Conservation (phyloP, 2,113 vertebrate species). For the Pteronura brasiliensis region DNA sequence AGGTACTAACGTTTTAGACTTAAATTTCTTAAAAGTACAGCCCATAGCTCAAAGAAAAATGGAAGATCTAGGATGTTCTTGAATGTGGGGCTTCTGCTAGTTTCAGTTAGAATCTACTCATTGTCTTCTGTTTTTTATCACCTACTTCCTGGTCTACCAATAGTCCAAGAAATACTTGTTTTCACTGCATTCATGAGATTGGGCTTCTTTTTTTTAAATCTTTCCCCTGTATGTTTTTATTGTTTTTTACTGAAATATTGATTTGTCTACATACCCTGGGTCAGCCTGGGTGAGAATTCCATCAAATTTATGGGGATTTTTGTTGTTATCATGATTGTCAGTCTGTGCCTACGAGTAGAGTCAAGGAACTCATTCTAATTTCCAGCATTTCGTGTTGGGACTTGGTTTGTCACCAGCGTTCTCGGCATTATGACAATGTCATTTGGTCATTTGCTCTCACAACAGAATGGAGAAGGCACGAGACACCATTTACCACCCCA, state of each 20-base stretch:
- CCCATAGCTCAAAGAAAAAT: background rate
- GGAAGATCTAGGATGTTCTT: background rate
- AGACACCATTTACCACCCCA: rapidly evolving
- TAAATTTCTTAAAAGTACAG: background rate
- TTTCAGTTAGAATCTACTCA: background rate
- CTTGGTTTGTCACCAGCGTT: background rate
- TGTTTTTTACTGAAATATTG: conserved; percentile 32
- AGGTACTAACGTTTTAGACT: background rate
- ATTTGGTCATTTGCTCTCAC: background rate
- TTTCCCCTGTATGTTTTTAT: background rate
- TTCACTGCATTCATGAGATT: background rate
- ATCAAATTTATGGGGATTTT: background rate
- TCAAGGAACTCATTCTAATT: background rate
- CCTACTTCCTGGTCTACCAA: background rate
- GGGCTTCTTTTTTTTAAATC: background rate
- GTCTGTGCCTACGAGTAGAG: background rate
- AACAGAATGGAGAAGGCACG: background rate
- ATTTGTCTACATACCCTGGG: background rate
- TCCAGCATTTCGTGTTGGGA: background rate
- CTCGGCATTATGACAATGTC: background rate
- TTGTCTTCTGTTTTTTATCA: background rate
- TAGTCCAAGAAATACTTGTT: background rate
- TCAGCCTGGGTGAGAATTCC: background rate
- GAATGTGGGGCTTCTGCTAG: background rate
- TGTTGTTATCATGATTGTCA: background rate